Conservation (phyloP, 1,140 invertebrate species). For the Arion vulgaris region DNA sequence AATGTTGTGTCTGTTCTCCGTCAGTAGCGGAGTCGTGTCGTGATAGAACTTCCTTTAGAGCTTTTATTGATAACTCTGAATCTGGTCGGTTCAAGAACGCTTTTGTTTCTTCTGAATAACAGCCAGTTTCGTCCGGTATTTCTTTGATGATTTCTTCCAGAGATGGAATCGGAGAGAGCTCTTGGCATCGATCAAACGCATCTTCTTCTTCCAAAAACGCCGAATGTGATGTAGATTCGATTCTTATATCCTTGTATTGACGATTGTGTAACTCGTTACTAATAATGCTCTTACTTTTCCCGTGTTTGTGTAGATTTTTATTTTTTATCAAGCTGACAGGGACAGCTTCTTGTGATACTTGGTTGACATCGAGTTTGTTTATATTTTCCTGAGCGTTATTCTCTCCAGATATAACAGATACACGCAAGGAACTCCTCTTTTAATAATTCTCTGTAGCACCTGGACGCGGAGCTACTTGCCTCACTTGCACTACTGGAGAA, state of each 20-base stretch:
- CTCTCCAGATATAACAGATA: conserved; percentile 51
- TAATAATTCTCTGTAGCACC: conserved; percentile 59
- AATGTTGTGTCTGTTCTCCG: not conserved
- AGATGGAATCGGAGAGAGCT: conserved; percentile 34
- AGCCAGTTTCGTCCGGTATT: conserved; percentile 48
- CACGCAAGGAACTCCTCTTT: conserved; percentile 62
- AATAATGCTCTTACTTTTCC: not conserved
- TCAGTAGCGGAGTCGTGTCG: conserved; percentile 38
- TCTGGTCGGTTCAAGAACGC: conserved; percentile 45
- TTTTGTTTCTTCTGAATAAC: conserved; percentile 43
- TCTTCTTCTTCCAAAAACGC: not conserved
- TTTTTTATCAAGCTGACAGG: not conserved
- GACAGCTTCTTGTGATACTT: not conserved
- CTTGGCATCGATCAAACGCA: not conserved
- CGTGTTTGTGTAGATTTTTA: not conserved
- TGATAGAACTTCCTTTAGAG: conserved; percentile 48
- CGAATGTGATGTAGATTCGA: not conserved
- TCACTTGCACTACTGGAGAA: conserved; percentile 38
- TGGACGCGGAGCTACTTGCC: conserved; percentile 48
- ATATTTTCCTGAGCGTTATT: not conserved
- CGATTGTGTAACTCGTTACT: not conserved
- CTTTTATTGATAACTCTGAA: conserved; percentile 40
- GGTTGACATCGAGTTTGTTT: not conserved
- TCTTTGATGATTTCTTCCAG: conserved; percentile 52
- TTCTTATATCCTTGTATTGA: not conserved